Evolutionary conservation across 2,888 invertebrate species (phyloP).

Genomic region (Euzetes globulus): DNA sequence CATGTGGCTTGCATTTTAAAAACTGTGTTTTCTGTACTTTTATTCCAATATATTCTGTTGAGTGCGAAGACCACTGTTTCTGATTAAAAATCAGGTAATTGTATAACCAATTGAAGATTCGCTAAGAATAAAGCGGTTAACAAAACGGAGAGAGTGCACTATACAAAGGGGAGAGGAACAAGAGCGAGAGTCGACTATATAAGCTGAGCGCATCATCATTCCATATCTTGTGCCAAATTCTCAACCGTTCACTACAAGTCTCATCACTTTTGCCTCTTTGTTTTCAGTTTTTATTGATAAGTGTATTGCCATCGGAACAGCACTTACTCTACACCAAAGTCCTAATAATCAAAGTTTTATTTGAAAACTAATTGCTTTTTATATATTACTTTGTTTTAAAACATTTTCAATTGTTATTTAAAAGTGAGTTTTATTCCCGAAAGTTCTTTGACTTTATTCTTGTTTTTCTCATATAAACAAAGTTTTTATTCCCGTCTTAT

Average conservation of each 20-base stretch:
- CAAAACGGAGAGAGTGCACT: not conserved
- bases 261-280: not conserved
- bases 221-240: not conserved
- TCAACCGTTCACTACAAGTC: not conserved
- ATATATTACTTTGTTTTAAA: too few relatives aligned
- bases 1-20: not conserved
- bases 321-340: too few relatives aligned
- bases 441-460: too few relatives aligned
- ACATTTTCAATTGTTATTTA: too few relatives aligned
- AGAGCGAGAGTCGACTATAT: not conserved
- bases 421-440: too few relatives aligned
- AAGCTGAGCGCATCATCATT: constrained; percentile 8
- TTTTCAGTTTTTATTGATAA: not conserved
- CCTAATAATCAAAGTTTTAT: too few relatives aligned
- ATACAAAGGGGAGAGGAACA: not conserved
- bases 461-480: too few relatives aligned
- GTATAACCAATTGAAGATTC: not conserved
- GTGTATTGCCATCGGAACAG: not conserved
- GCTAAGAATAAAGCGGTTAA: constrained; percentile 2
- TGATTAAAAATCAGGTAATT: not conserved
- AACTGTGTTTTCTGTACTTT: not conserved
- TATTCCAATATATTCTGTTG: not conserved
- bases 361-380: too few relatives aligned
- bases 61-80: not conserved
- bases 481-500: too few relatives aligned